Evolutionary conservation across 2,113 vertebrate species (phyloP).

Genomic region (Psilopsiagon aurifrons): DNA sequence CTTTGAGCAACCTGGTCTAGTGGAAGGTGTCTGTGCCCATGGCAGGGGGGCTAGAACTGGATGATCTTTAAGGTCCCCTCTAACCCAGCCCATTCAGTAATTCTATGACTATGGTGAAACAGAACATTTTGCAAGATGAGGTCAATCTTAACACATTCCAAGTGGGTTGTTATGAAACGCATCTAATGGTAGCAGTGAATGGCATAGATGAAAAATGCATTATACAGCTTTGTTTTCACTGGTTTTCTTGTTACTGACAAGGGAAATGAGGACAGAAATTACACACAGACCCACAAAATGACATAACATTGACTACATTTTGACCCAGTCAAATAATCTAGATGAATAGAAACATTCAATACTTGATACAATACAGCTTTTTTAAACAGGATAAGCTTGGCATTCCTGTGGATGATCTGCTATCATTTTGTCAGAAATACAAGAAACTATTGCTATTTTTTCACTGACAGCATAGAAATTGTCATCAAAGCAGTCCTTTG

Average conservation of each 20-base stretch:
- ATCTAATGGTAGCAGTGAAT: background rate
- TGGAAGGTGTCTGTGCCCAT: background rate
- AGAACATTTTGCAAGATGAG: background rate
- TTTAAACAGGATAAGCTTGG: background rate
- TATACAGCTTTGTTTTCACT: background rate
- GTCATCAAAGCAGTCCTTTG: background rate
- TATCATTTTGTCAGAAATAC: background rate
- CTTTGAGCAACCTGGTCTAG: background rate
- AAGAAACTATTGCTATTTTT: background rate
- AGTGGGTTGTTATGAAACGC: background rate
- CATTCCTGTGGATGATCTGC: background rate
- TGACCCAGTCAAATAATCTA: background rate
- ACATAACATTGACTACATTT: background rate
- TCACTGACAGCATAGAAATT: background rate
- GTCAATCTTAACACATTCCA: background rate
- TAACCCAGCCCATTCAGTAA: background rate
- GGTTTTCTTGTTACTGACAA: background rate
- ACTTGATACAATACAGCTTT: background rate
- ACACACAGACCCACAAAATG: background rate
- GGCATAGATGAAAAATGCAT: background rate
- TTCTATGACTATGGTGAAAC: background rate
- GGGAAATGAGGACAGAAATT: background rate
- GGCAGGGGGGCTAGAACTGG: background rate
- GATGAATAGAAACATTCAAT: background rate
- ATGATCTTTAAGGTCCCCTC: background rate